Evolutionary conservation across 2,113 vertebrate species (phyloP).

Genomic region (Leptocoma aspasia): DNA sequence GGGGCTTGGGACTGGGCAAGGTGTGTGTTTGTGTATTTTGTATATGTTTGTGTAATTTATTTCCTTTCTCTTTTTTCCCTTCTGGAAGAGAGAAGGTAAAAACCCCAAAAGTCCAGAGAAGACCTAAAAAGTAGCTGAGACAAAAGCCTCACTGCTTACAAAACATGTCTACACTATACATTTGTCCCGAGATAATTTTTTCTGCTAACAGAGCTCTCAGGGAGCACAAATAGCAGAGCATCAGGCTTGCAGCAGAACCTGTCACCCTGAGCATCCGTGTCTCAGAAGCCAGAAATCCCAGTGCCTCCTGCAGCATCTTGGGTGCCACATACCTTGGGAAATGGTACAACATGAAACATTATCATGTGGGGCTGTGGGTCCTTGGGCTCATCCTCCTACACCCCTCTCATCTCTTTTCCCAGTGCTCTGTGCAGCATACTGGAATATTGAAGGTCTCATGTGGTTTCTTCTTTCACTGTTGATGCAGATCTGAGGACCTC

Average conservation of each 20-base stretch:
- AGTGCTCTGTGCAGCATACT: neutral
- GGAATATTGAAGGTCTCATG: neutral
- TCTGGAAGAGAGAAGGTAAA: neutral
- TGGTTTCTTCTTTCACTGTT: neutral
- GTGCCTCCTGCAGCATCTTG: neutral
- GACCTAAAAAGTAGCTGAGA: neutral
- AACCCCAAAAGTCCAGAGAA: neutral
- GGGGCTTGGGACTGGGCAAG: too few relatives aligned
- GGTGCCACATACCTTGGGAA: neutral
- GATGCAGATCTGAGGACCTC: neutral
- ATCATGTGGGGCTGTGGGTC: neutral
- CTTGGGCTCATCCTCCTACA: neutral
- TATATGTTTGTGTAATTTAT: neutral
- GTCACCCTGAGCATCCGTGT: neutral
- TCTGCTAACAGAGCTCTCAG: neutral
- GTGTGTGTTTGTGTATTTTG: neutral
- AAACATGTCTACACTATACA: neutral
- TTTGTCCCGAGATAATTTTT: neutral
- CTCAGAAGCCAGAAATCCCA: conserved; percentile 9
- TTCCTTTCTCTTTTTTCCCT: neutral
- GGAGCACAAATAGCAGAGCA: neutral
- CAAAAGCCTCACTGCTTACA: neutral
- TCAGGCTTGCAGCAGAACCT: neutral
- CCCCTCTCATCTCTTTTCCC: neutral
- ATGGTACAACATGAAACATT: neutral